Evolutionary conservation across 2,113 vertebrate species (phyloP).

Genomic region (Pica pica): DNA sequence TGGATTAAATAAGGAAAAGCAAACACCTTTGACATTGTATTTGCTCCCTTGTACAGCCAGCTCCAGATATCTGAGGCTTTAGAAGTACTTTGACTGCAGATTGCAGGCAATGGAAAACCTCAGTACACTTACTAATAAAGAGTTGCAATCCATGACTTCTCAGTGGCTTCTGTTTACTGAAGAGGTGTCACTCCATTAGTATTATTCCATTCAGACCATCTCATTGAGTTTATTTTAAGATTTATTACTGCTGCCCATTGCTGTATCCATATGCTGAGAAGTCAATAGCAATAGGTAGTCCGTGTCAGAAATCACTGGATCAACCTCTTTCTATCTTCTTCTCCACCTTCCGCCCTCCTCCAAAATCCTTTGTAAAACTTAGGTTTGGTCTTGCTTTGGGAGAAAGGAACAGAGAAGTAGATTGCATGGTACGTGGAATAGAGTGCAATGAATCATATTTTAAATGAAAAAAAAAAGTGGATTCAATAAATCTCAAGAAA

Average conservation of each 20-base stretch:
- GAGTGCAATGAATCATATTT: background rate
- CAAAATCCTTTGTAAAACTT: background rate
- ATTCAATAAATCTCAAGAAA: background rate
- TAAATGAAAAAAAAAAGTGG: background rate
- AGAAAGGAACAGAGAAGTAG: background rate
- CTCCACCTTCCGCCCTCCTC: fast-evolving
- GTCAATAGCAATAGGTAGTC: background rate
- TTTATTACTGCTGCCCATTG: background rate
- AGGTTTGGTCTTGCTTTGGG: background rate
- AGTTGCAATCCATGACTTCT: background rate
- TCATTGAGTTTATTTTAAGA: background rate
- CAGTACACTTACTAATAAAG: background rate
- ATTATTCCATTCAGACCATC: background rate
- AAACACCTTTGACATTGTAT: background rate
- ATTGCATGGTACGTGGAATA: background rate
- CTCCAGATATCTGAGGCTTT: background rate
- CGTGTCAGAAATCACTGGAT: background rate
- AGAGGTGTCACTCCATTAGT: background rate
- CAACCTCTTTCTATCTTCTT: background rate
- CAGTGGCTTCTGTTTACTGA: background rate
- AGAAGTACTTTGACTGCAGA: background rate
- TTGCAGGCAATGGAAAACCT: background rate
- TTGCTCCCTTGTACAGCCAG: background rate
- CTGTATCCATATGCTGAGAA: background rate
- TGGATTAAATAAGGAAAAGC: background rate